Conservation (phyloP, 2,888 invertebrate species). For the Hemaris fuciformis region DNA sequence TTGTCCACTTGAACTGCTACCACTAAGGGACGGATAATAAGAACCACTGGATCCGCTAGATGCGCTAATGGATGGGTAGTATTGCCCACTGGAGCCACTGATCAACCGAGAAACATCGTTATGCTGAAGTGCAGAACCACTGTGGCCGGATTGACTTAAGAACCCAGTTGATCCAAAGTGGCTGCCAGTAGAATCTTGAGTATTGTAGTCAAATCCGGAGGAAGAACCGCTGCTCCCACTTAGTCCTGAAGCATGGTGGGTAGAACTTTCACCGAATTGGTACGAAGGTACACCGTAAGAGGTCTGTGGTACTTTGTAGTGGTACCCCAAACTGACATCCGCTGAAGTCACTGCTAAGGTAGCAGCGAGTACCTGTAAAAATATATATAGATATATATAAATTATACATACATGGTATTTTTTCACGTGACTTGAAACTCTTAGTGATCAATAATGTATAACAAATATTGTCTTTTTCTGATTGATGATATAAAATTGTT, state of each 20-base stretch:
- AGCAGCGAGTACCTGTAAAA: constrained; percentile 57
- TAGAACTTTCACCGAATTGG: constrained; percentile 36
- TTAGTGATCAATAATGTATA: too few relatives aligned
- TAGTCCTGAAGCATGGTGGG: constrained; percentile 29
- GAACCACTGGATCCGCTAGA: background rate
- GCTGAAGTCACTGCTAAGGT: constrained; percentile 54
- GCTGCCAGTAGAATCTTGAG: constrained; percentile 19
- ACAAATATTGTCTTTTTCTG: too few relatives aligned
- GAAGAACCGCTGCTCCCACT: background rate
- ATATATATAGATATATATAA: too few relatives aligned
- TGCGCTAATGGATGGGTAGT: background rate
- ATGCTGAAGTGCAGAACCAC: constrained; percentile 16
- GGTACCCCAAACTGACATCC: constrained; percentile 62
- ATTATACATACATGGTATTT: too few relatives aligned
- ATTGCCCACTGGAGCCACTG: background rate
- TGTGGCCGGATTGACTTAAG: constrained; percentile 15
- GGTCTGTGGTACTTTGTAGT: constrained; percentile 66
- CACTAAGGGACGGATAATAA: background rate
- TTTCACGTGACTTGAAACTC: too few relatives aligned
- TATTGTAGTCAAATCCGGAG: constrained; percentile 8
- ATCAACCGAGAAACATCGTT: background rate
- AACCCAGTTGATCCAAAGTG: constrained; percentile 27
- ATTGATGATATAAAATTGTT: too few relatives aligned
- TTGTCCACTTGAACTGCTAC: constrained; percentile 12
- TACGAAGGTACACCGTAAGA: constrained; percentile 66